A percentile compares a stretch with the other conserved stretches of the same genome.
Conservation (phyloP, 1,140 invertebrate genomes). For the Diachasmimorpha longicaudata region DNA sequence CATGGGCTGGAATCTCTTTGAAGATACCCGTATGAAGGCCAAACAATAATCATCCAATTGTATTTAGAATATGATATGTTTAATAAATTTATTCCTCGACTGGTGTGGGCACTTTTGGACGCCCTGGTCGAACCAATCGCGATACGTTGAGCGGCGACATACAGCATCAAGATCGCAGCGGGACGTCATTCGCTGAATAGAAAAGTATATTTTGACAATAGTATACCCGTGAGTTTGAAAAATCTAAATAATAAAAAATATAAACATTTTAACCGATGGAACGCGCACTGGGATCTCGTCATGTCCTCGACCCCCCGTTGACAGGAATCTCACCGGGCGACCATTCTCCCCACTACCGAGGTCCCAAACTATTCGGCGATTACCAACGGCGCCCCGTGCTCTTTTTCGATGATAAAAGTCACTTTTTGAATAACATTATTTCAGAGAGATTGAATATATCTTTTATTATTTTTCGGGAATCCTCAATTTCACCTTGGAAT, state of each 20-base stretch:
- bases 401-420: slow-evolving; percentile 15
- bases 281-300: slow-evolving; percentile 10
- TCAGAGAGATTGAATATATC: not conserved
- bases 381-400: slow-evolving; percentile 16
- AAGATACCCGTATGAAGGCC: not conserved
- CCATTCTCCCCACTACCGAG: not conserved
- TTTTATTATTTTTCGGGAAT: slow-evolving; percentile 20
- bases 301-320: slow-evolving; percentile 28
- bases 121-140: not conserved
- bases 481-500: not conserved
- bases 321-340: not conserved
- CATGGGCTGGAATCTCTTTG: not conserved
- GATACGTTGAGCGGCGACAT: slow-evolving; percentile 33
- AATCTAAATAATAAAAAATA: not conserved
- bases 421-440: slow-evolving; percentile 6
- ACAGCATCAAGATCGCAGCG: slow-evolving; percentile 40
- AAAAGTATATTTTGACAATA: slow-evolving; percentile 50
- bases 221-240: not conserved
- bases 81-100: not conserved
- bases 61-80: not conserved
- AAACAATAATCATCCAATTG: not conserved
- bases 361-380: not conserved
- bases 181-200: slow-evolving; percentile 39
- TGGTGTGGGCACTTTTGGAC: slow-evolving; percentile 28
- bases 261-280: not conserved